Conservation (phyloP, 2,888 invertebrate species). For the Trilocha varians region DNA sequence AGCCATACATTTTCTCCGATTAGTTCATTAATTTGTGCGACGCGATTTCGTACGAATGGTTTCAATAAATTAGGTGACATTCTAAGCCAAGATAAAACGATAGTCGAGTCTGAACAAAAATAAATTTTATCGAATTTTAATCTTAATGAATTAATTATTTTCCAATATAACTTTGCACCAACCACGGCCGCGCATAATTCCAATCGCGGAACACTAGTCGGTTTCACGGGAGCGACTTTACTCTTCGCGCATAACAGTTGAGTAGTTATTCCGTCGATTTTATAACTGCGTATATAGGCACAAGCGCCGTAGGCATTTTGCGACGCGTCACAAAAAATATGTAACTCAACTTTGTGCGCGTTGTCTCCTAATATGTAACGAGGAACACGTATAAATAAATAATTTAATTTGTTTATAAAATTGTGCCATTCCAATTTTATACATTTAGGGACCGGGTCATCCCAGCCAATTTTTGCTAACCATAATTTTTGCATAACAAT, state of each 20-base stretch:
- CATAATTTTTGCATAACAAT: conserved; percentile 20
- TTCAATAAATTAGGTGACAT: conserved; percentile 4
- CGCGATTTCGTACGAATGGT: conserved; percentile 5
- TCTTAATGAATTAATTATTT: not conserved
- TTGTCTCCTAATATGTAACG: not conserved
- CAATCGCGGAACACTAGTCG: conserved; percentile 6
- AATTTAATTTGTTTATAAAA: conserved; percentile 1
- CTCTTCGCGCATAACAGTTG: conserved; percentile 7
- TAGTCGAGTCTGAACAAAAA: conserved; percentile 7
- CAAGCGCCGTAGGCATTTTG: conserved; percentile 1
- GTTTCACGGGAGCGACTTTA: conserved; percentile 9
- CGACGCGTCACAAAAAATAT: conserved; percentile 4
- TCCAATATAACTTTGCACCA: not conserved
- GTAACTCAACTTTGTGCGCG: too few species aligned
- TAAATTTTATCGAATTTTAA: not conserved
- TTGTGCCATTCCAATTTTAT: too few species aligned
- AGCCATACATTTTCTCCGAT: not conserved
- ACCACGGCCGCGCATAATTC: conserved; percentile 7
- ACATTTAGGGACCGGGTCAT: conserved; percentile 12
- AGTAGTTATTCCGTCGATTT: not conserved
- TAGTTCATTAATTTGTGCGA: conserved; percentile 3
- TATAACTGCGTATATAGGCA: not conserved
- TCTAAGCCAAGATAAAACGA: conserved; percentile 4
- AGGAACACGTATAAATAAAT: not conserved
- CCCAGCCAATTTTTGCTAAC: conserved; percentile 17